Evolutionary conservation across 2,113 vertebrate species (phyloP).

Genomic region (Coreoperca whiteheadi): DNA sequence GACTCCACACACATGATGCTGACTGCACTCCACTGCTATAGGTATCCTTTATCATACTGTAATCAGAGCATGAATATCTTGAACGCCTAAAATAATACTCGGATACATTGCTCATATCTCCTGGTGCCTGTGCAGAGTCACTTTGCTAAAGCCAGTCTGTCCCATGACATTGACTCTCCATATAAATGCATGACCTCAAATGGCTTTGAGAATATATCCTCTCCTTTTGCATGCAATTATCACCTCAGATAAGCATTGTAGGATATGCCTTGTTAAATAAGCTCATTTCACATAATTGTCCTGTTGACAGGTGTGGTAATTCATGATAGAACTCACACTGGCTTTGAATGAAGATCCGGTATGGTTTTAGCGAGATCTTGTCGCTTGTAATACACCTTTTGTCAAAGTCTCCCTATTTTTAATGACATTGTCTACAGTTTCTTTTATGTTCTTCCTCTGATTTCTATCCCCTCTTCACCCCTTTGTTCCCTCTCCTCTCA

Average conservation of each 20-base stretch:
- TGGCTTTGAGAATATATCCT: background rate
- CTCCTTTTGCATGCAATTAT: background rate
- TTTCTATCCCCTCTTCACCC: background rate
- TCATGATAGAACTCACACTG: background rate
- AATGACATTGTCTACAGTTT: background rate
- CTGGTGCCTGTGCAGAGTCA: background rate
- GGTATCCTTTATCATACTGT: slow-evolving; percentile 74
- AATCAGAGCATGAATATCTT: background rate
- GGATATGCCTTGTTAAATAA: background rate
- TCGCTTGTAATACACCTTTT: background rate
- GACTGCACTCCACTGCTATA: slow-evolving; percentile 92
- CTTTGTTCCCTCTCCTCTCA: slow-evolving; percentile 58
- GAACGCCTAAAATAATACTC: background rate
- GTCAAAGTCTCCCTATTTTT: background rate
- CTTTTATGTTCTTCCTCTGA: background rate
- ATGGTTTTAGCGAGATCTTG: background rate
- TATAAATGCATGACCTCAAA: background rate
- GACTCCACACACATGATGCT: slow-evolving; percentile 99
- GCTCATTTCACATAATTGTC: background rate
- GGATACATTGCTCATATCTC: accelerated
- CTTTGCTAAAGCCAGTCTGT: background rate
- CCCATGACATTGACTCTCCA: background rate
- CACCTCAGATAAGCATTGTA: background rate
- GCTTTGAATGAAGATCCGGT: background rate
- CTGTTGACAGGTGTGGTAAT: slow-evolving; percentile 3